phyloP scores from a whole-genome alignment of 2,888 invertebrate genomes.

The Fragum fragum region DNA sequence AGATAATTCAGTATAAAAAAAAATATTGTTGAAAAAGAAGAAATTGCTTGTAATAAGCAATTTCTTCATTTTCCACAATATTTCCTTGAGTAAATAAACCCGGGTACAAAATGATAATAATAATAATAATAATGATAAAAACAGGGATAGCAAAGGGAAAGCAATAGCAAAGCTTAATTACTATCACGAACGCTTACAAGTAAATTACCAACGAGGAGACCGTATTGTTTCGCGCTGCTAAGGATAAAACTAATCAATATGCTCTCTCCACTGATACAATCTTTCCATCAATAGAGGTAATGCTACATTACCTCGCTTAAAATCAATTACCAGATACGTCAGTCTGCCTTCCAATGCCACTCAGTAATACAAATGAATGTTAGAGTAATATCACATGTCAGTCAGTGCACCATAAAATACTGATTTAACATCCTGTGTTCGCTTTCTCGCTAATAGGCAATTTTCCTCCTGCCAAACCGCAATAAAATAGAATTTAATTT shows the following conservation, averaged over 20 bases:
- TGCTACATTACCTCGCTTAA: background rate
- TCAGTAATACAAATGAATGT: background rate
- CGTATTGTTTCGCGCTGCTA: background rate
- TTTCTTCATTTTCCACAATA: too few relatives aligned
- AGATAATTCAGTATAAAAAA: too few relatives aligned
- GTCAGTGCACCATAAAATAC: background rate
- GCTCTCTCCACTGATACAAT: background rate
- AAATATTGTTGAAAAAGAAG: too few relatives aligned
- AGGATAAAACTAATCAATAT: slow-evolving; percentile 6
- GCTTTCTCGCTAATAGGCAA: background rate
- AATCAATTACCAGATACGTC: background rate
- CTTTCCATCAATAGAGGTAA: background rate
- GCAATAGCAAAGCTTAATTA: too few relatives aligned
- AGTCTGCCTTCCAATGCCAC: background rate
- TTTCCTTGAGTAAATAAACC: too few relatives aligned
- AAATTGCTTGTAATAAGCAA: too few relatives aligned
- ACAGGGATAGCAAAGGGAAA: too few relatives aligned
- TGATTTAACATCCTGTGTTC: background rate
- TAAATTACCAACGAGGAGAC: background rate
- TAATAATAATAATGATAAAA: too few relatives aligned
- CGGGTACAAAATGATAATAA: too few relatives aligned
- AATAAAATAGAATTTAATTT: background rate
- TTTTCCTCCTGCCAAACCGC: background rate
- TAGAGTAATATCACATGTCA: background rate
- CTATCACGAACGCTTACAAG: too few relatives aligned